Conservation (phyloP, 2,888 invertebrate species). For the Cheilosia urbana region DNA sequence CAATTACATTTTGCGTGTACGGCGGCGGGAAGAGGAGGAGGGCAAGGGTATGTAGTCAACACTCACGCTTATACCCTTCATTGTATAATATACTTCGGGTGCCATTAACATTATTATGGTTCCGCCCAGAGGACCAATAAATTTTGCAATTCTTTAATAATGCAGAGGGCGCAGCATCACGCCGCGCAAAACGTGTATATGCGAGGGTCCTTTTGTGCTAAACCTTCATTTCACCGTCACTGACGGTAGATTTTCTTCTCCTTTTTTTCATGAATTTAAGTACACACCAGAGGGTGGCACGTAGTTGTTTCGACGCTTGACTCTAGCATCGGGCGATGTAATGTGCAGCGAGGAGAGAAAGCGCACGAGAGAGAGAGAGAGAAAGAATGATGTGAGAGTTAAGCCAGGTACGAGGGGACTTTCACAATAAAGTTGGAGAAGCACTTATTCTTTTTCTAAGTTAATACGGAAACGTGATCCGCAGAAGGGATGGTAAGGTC, state of each 20-base stretch:
- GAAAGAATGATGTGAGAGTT: neutral
- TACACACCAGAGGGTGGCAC: slow-evolving; percentile 25
- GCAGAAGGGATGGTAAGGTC: neutral
- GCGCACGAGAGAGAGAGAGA: neutral
- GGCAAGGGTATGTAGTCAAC: neutral
- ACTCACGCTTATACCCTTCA: neutral
- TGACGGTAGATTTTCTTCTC: slow-evolving; percentile 22
- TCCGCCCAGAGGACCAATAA: slow-evolving; percentile 80
- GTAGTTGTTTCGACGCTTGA: slow-evolving; percentile 22
- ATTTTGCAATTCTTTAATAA: slow-evolving; percentile 81
- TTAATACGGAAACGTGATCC: neutral
- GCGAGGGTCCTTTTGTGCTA: slow-evolving; percentile 11
- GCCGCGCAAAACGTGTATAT: slow-evolving; percentile 7
- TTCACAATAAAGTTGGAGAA: slow-evolving; percentile 11
- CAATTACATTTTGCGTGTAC: slow-evolving; percentile 33
- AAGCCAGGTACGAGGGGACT: neutral
- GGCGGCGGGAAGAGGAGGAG: neutral
- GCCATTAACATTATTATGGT: slow-evolving; percentile 66
- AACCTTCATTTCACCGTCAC: slow-evolving; percentile 2
- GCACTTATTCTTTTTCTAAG: neutral
- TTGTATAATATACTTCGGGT: slow-evolving; percentile 20
- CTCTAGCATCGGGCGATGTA: neutral
- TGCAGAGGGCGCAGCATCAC: slow-evolving; percentile 41
- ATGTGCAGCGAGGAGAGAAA: slow-evolving; percentile 14
- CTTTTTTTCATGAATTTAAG: slow-evolving; percentile 4